These are phyloP conservation scores for Drosophila nannoptera DNA, from an alignment of 1,140 invertebrate species.

Conservation along the genomic window DNA sequence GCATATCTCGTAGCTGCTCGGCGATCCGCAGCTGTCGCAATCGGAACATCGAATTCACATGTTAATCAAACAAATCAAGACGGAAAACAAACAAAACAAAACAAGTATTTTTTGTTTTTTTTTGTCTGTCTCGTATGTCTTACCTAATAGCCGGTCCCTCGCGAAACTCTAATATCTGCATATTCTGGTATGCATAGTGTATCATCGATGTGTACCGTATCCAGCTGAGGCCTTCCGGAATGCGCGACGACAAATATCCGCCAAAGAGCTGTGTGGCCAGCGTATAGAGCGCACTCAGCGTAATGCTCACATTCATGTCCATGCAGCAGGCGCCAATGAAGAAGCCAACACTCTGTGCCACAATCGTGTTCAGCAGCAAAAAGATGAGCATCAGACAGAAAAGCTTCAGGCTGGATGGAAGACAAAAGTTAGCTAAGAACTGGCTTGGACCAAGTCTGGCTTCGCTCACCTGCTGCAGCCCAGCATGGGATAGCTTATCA, in stretches of 20 bases:
- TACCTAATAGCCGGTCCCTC: slow-evolving; percentile 85
- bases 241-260: slow-evolving; percentile 88
- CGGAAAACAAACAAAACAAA: too few species aligned
- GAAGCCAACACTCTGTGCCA: slow-evolving; percentile 91
- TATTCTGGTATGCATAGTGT: slow-evolving; percentile 91
- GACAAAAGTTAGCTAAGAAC: neutral
- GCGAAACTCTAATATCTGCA: slow-evolving; percentile 91
- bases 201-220: slow-evolving; percentile 89
- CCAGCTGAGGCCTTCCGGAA: slow-evolving; percentile 90
- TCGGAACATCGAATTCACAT: slow-evolving; percentile 35
- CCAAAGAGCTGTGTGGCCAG: slow-evolving; percentile 90
- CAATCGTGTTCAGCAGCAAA: slow-evolving; percentile 87
- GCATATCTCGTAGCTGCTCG: slow-evolving; percentile 85
- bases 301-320: slow-evolving; percentile 90
- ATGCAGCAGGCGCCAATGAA: slow-evolving; percentile 90
- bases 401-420: slow-evolving; percentile 80
- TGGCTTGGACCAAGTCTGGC: neutral
- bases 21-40: slow-evolving; percentile 82
- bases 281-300: slow-evolving; percentile 89
- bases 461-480: slow-evolving; percentile 78
- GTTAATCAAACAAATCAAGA: neutral
- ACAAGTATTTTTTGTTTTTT: too few species aligned
- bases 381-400: slow-evolving; percentile 87
- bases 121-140: neutral
- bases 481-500: slow-evolving; percentile 90